Evolutionary conservation across 2,797 vertebrate species (phyloP).

Genomic region (Esox masquinongy): DNA sequence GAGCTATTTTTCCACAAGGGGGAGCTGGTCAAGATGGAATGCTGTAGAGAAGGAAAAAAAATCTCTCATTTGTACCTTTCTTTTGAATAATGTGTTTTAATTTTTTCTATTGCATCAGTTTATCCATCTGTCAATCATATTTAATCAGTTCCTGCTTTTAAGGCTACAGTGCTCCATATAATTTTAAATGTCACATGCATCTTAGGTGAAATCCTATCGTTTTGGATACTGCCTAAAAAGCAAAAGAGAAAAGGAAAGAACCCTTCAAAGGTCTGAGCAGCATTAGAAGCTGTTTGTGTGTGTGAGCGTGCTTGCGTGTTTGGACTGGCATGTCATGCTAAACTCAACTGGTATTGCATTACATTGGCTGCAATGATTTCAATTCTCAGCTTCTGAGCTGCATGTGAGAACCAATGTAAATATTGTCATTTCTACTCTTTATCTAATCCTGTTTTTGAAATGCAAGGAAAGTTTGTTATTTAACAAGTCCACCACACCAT

Average conservation of each 20-base stretch:
- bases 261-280: slow-evolving; percentile 44
- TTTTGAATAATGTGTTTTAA: slow-evolving; percentile 60
- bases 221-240: slow-evolving; percentile 61
- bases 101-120: slow-evolving; percentile 54
- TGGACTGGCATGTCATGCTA: slow-evolving; percentile 34
- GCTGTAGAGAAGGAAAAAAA: slow-evolving; percentile 42
- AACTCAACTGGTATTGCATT: slow-evolving; percentile 55
- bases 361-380: slow-evolving; percentile 65
- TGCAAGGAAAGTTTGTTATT: slow-evolving; percentile 64
- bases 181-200: slow-evolving; percentile 58
- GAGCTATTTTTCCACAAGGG: slow-evolving; percentile 56
- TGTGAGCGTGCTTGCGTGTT: slow-evolving; percentile 26
- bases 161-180: slow-evolving; percentile 44
- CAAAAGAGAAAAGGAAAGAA: slow-evolving; percentile 44
- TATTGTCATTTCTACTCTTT: slow-evolving; percentile 79
- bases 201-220: slow-evolving; percentile 54
- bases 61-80: slow-evolving; percentile 36
- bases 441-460: slow-evolving; percentile 66
- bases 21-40: slow-evolving; percentile 57
- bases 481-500: slow-evolving; percentile 50
- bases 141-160: slow-evolving; percentile 49
- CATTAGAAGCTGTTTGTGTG: slow-evolving; percentile 42
- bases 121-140: slow-evolving; percentile 56
- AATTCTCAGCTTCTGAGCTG: slow-evolving; percentile 73
- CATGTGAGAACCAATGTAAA: slow-evolving; percentile 83